phyloP scores from a whole-genome alignment of 35 echinoderm and acorn worm species.

The Apostichopus californicus region DNA sequence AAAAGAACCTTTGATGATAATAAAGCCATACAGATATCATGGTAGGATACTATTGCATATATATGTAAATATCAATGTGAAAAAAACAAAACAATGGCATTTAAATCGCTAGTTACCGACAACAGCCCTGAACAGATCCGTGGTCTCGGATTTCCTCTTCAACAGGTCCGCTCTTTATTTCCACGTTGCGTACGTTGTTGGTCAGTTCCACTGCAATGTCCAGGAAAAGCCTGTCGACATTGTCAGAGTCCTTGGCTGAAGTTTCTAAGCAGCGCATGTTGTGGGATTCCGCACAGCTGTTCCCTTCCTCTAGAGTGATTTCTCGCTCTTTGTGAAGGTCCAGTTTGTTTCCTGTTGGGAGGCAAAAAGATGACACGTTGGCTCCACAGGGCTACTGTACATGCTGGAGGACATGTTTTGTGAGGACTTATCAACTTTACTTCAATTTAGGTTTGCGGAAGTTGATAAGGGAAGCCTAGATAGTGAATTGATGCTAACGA shows the following conservation, averaged over 20 bases:
- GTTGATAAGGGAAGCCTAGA: too few species aligned
- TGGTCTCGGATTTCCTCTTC: conserved; percentile 87
- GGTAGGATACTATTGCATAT: conserved; percentile 41
- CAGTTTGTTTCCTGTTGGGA: conserved; percentile 83
- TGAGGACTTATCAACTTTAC: too few species aligned
- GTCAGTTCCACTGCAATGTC: conserved; percentile 95
- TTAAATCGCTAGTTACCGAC: conserved; percentile 16
- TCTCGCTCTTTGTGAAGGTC: conserved; percentile 87
- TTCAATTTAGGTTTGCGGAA: too few species aligned
- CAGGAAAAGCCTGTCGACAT: conserved; percentile 93
- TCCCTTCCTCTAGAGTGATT: conserved; percentile 76
- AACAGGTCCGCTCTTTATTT: conserved; percentile 70
- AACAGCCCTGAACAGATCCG: conserved; percentile 78
- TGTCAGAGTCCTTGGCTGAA: conserved; percentile 96
- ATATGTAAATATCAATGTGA: conserved; percentile 35
- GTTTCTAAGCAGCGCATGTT: conserved; percentile 90
- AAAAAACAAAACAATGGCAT: background rate
- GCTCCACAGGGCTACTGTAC: too few species aligned
- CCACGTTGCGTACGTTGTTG: conserved; percentile 82
- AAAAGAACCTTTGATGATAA: background rate
- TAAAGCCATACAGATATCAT: conserved; percentile 24
- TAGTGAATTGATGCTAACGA: too few species aligned
- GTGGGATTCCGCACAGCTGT: conserved; percentile 80
- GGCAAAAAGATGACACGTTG: background rate
- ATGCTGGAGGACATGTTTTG: too few species aligned